Base-by-base conservation (phyloP, 2,888 invertebrate species). In the Lycocerus yunnanus region DNA sequence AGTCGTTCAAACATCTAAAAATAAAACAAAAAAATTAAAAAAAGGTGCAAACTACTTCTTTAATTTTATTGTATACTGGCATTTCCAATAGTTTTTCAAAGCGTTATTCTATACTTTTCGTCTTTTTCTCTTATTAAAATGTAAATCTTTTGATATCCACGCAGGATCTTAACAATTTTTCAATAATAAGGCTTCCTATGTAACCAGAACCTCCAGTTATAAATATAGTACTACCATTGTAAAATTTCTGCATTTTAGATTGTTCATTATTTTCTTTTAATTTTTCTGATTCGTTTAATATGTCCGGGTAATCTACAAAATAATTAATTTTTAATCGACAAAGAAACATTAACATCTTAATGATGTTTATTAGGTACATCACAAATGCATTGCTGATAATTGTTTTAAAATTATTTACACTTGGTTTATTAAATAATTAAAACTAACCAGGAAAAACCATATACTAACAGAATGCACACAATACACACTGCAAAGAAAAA, bases 31-130 rank as follows among this genome's bases (percentile, higher is more conserved):
- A 5, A 13, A 13, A 14, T 18, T 18, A 2, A 61, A 61, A 18
- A n/a, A n/a, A n/a, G n/a, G n/a, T n/a, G n/a, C n/a, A 10, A 58
- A 58, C 3, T 58, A 11, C 2, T 5, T 2, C 5, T n/a, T 0
- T 11, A 60, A 15, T 10, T n/a, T n/a, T 16, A 18, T 63, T 63
- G 8, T 89, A 88, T 79, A 92, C 92, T 80, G 89, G 88, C 78
- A 91, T 90, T 65, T 90, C 90, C 75, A 91, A 89, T 71, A 92
- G 88, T 72, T 91, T 90, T 21, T 91, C 89, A 15, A 84, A 80
- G 58, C 85, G 78, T 20, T 82, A 80, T 58, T 80, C 78, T 8
- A 80, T 74, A 15, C 82, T 82, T 75, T 83, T 84, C 85, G 59
- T 83, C 84, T 77, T 86, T 86, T 24, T 81, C 78, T 10, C 86